Base-by-base conservation (phyloP, 1,140 invertebrate genomes). In the Drosophila serrata region DNA sequence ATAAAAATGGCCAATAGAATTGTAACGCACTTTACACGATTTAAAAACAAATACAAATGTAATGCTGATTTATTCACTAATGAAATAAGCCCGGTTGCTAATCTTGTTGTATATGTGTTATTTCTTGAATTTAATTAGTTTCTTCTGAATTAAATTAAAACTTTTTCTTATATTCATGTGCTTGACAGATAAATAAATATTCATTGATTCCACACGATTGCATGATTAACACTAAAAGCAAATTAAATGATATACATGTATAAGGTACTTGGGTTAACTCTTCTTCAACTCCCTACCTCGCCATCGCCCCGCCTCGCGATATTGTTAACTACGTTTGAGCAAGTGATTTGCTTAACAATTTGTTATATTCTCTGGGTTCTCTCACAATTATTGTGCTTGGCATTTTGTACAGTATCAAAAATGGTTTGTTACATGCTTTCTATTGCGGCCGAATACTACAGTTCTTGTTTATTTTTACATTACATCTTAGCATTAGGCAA, bases 211-310 rank as follows among this genome's bases (percentile, higher is more conserved):
- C 72, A 33, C 51, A 55, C 72, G 57, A 56, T 62, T 61, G 64
- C 79, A 29, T 45, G 68, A 68, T 43, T 64, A 84, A 75, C 51
- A 78, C 65, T 79, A 88, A 59, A 81, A 78, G 68, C 70, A 76
- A 73, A 90, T 79, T 65, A 78, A 79, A 65, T 85, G 68, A 90
- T 90, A 85, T 75, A 88, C 60, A 85, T 90, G 75, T 85, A 88
- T 90, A 84, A 88, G 85, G 85, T 88, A 88, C 85, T 90, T 88
- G 85, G 85, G 85, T 90, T 85, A 84, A 85, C 49, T 67, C 77
- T 61, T 70, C 68, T 60, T 80, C 79, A 62, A 77, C 87, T 69
- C 58, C 67, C 68, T 59, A 55, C 59, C 59, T 51, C 59, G 35
- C 59, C 15, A 8, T 19, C 35, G 19, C 56, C 27, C 40, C 58